These are phyloP conservation scores for Lasiurus cinereus DNA, from an alignment of 2,113 vertebrate genomes.

Conservation along the genomic window DNA sequence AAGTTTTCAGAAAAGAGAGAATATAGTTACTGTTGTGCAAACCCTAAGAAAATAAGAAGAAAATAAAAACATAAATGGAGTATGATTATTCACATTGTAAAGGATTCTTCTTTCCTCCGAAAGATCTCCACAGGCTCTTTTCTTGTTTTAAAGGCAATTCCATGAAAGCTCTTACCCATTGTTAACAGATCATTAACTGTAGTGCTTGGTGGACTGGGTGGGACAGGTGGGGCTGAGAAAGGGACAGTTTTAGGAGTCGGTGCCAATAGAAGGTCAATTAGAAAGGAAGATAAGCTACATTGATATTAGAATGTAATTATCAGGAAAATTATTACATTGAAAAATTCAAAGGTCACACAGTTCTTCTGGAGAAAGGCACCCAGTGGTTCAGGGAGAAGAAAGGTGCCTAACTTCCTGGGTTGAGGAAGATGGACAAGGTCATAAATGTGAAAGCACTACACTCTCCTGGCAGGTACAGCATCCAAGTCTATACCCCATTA, in stretches of 20 bases:
- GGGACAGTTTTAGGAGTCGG: slow-evolving; percentile 19
- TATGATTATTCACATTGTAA: slow-evolving; percentile 12
- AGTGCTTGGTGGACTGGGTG: background rate
- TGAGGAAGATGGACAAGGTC: too few species aligned
- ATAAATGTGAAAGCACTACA: accelerated
- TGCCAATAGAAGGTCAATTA: slow-evolving; percentile 48
- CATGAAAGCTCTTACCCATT: background rate
- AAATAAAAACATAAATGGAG: background rate
- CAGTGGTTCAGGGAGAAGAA: background rate
- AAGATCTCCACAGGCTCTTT: background rate
- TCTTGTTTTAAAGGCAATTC: slow-evolving; percentile 5
- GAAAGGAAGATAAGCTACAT: slow-evolving; percentile 33
- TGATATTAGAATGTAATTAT: background rate
- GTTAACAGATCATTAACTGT: slow-evolving; percentile 47
- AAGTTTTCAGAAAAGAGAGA: slow-evolving; percentile 48
- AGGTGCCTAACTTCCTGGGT: background rate
- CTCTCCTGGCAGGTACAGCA: background rate
- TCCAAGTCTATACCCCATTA: background rate
- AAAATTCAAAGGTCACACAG: slow-evolving; percentile 51
- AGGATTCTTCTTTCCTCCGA: background rate
- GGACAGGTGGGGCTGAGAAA: background rate
- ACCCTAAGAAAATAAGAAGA: background rate
- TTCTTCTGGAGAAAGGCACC: slow-evolving; percentile 20
- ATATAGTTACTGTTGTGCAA: background rate
- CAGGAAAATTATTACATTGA: slow-evolving; percentile 8